Evolutionary conservation across 2,888 invertebrate species (phyloP), one percentile per base, ranked within the genome.

Genomic region (Ormyrus nitidulus): DNA sequence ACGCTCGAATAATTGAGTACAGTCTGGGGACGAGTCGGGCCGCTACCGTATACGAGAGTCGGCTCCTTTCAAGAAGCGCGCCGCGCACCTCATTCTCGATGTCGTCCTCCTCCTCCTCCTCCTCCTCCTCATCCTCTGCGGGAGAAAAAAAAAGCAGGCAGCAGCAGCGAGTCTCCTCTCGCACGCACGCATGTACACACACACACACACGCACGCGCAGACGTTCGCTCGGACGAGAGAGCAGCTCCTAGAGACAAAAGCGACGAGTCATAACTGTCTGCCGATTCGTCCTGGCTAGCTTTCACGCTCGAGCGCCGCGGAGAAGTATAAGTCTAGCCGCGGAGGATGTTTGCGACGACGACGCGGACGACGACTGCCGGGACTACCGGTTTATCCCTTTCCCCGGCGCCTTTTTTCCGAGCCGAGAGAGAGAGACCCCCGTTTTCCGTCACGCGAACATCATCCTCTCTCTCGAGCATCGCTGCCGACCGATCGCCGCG

Each of bases 1-100:
- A 88, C 88, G 86, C 84, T 84, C 85, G 87, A 90, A 89, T 90
- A 90, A 90, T 90, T 90, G 89, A 89, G 88, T 88, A 90, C 89
- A 89, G 88, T 89, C 88, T 85, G 85, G 83, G 34, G 46, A 74
- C 53, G 62, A 19, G 46, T 49, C 5, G 64, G 10, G 46, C 8
- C 13, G 89, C 89, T 90, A 90, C 90, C 86, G 90, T 89, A 56
- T 62, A 53, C 34, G 53, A 72, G 34, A 8, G 89, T 88, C 90
- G 90, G 90, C 89, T 86, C 87, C 88, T 90, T 89, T 89, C 87
- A 89, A 87, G 85, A 80, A 19, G 77, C 76, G 75, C 51, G 68
- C 77, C 77, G 79, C 82, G 77, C 83, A 10, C 51, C 66, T 66
- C 66, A 44, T 62, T 46, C 19, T 19, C 19, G 19, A 19, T 19